Base-by-base conservation (phyloP, 2,888 invertebrate species). In the Trissonchulus latispiculum region DNA sequence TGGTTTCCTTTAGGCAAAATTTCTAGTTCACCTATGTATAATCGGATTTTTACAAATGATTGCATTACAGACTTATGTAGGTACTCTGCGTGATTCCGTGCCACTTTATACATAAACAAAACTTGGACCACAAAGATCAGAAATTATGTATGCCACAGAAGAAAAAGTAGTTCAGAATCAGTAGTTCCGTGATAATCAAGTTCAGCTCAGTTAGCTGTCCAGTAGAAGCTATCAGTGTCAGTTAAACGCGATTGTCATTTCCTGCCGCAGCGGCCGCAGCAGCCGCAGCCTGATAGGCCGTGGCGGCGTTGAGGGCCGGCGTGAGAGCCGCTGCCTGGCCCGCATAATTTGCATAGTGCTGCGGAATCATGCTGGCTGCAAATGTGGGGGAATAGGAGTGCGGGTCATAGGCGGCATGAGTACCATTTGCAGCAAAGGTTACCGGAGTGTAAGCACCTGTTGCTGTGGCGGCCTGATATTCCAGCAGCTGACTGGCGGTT, bases 221-320 rank as follows among this genome's bases (percentile, higher is more conserved):
- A n/a, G n/a, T n/a, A n/a, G n/a, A n/a, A n/a, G n/a, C n/a, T n/a
- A n/a, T 59, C 64, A 31, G 28, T 33, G 68, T 32, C 32, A n/a
- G 3, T 32, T 15, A 29, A 3, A 29, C 15, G 23, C 68, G 2
- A 8, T 33, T 32, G 68, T 33, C 35, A n/a, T n/a, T n/a, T n/a
- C n/a, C n/a, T 29, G 68, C 68, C 3, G 32, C 68, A 68, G 68
- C 68, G 32, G 8, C 75, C 77, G 2, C 72, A 1, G 62, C 64
- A 36, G 64, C 35, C 2, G 68, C 68, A 3, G 68, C 68, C 32
- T 68, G 32, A n/a, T 72, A 62, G 23, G 61, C 62, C 15, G 61
- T 61, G n/a, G 29, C 33, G 33, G 62, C 32, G 3, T 36, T 29
- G 18, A 37, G 18, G 59, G 59, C 61, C 23, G 72, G 3, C 3